Percentiles rank a stretch among this genome's conserved stretches.
Conservation (phyloP, 1,140 invertebrate species). For the Penaeus chinensis region DNA sequence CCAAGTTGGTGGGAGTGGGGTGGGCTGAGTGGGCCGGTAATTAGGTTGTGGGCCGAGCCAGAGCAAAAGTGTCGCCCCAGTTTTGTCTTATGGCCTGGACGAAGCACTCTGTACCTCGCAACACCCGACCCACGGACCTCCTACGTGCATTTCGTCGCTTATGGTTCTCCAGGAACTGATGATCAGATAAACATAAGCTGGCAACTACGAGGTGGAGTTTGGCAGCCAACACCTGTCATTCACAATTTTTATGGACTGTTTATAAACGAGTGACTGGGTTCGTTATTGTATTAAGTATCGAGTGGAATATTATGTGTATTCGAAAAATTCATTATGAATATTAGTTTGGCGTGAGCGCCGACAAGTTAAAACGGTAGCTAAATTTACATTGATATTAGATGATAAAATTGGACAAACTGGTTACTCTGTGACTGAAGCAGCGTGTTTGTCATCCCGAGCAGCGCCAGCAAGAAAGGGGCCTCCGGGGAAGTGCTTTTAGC, state of each 20-base stretch:
- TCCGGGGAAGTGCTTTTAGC: constrained; percentile 20
- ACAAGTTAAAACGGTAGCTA: no score
- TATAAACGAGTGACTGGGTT: constrained; percentile 32
- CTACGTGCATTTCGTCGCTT: constrained; percentile 11
- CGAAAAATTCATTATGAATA: no score
- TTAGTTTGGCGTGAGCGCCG: no score
- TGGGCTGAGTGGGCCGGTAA: constrained; percentile 53
- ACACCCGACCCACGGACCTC: neutral
- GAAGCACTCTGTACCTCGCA: constrained; percentile 33
- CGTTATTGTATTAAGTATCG: neutral
- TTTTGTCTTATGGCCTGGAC: constrained; percentile 59
- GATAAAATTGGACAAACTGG: constrained; percentile 59
- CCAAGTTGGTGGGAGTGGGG: constrained; percentile 26
- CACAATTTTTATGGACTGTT: constrained; percentile 56
- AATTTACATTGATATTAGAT: neutral
- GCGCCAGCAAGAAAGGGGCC: constrained; percentile 38
- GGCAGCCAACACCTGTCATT: constrained; percentile 57
- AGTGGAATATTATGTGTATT: neutral
- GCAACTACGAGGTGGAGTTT: constrained; percentile 44
- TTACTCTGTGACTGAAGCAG: constrained; percentile 60
- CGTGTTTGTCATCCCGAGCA: constrained; percentile 57
- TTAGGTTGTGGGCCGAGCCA: constrained; percentile 60
- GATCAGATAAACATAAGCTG: constrained; percentile 46
- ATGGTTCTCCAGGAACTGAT: constrained; percentile 7
- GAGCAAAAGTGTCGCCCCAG: constrained; percentile 61